These are phyloP conservation scores for Furcifer pardalis DNA, from an alignment of 2,797 vertebrate species.

Conservation along the genomic window DNA sequence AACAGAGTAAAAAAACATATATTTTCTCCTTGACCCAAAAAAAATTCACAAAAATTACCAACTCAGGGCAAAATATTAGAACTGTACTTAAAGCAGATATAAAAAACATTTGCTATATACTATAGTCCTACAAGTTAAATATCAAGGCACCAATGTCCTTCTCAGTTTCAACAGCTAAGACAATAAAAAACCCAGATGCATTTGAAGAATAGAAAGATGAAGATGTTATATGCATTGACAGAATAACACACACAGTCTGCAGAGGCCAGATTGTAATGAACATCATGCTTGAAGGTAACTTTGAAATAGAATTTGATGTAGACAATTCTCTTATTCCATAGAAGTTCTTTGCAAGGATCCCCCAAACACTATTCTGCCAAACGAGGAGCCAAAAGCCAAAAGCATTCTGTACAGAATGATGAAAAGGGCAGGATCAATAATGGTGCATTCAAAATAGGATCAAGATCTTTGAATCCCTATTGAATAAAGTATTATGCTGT, in stretches of 20 bases:
- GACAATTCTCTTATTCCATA: conserved; percentile 18
- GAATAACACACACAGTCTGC: not conserved
- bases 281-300: conserved; percentile 48
- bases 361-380: conserved; percentile 23
- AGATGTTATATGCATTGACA: conserved; percentile 37
- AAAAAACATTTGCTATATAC: not conserved
- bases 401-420: not conserved
- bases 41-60: no score
- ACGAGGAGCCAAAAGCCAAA: conserved; percentile 26
- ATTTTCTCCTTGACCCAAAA: no score
- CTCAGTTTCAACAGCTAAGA: conserved; percentile 47
- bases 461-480: conserved; percentile 12
- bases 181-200: conserved; percentile 40
- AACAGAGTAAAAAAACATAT: no score
- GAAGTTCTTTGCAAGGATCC: conserved; percentile 30
- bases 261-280: conserved; percentile 17
- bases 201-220: conserved; percentile 59
- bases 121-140: conserved; percentile 24
- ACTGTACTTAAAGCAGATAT: no score
- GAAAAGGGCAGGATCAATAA: not conserved
- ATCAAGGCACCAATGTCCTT: conserved; percentile 51
- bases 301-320: conserved; percentile 50
- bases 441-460: not conserved
- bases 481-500: conserved; percentile 13
- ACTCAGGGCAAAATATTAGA: no score